Evolutionary conservation across 2,888 invertebrate genomes (phyloP), one percentile per base, ranked within the genome.

Genomic region (Noctua comes): DNA sequence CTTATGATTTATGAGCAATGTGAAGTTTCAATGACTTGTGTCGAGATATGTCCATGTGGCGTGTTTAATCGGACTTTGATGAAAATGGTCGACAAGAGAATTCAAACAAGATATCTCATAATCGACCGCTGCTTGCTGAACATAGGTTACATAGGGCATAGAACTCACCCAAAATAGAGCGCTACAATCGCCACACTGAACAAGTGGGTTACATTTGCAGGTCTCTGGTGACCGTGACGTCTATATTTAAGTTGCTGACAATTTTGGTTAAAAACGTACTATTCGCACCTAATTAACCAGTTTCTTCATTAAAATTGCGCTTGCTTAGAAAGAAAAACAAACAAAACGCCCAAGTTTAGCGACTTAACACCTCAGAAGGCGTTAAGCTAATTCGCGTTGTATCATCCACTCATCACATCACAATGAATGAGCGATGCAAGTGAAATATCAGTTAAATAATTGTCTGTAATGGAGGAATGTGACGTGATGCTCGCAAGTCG

Each of bases 381-480:
- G 77, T 84, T 82, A 84, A 83, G 79, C 80, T 86, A 82, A 87
- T 81, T 79, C 77, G 79, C 75, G 83, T 86, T 84, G 83, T 82
- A 78, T 86, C 84, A 83, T 81, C 74, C 84, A 74, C 68, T 83
- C 64, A 74, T 77, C 82, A 73, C 83, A 80, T 78, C 77, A 76
- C 81, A 84, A 86, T 90, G 86, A 90, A 86, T 87, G 86, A 86
- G 87, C 87, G 89, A 88, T 84, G 88, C 88, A 88, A 89, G 90
- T 90, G 89, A 90, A 91, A 90, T 88, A 90, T 88, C 84, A 86
- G 87, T 93, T 92, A 90, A 93, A 93, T 93, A 93, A 93, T 93
- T 92, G 90, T 90, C 87, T 86, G 90, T 92, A 92, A 93, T 90
- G 89, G 87, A 91, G 93, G 95, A 95, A 95, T 95, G 95, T 94